phyloP scores from a whole-genome alignment of 2,797 vertebrate species.

The Leptatherina wallacei region DNA sequence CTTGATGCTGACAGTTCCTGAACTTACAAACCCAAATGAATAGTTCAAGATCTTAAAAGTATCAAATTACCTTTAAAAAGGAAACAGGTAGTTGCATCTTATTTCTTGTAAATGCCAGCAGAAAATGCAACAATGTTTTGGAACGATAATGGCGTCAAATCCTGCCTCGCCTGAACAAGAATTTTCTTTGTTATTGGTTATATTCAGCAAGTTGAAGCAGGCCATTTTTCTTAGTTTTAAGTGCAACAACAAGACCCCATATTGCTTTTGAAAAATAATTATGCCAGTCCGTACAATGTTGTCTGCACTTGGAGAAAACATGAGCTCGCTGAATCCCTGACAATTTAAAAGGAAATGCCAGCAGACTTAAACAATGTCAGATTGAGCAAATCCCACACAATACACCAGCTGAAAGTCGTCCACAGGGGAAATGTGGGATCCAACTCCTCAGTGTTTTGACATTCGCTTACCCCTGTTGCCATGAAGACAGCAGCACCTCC shows the following conservation, averaged over 20 bases:
- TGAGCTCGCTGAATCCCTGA: not conserved
- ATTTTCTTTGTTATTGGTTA: not conserved
- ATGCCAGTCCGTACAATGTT: not conserved
- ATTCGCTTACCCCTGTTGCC: slow-evolving; percentile 45
- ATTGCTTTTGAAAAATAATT: not conserved
- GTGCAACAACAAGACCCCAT: not conserved
- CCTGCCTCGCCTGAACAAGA: not conserved
- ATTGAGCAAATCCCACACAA: slow-evolving; percentile 24
- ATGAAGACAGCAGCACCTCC: slow-evolving; percentile 44
- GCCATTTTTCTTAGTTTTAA: not conserved
- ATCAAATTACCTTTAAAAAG: not conserved
- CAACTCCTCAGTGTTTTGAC: slow-evolving; percentile 59
- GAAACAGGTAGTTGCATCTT: not conserved
- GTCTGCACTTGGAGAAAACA: not conserved
- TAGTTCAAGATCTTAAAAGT: not conserved
- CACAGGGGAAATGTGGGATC: slow-evolving; percentile 22
- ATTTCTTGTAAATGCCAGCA: not conserved
- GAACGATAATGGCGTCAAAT: not conserved
- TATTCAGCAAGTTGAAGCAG: not conserved
- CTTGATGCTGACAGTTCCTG: not conserved
- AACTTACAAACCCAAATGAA: not conserved
- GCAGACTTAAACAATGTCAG: slow-evolving; percentile 17
- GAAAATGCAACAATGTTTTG: not conserved
- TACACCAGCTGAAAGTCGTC: slow-evolving; percentile 26
- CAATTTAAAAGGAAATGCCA: slow-evolving; percentile 14